These are phyloP conservation scores for Dolichoris vasculosae DNA, from an alignment of 1,140 invertebrate genomes.

Conservation along the genomic window DNA sequence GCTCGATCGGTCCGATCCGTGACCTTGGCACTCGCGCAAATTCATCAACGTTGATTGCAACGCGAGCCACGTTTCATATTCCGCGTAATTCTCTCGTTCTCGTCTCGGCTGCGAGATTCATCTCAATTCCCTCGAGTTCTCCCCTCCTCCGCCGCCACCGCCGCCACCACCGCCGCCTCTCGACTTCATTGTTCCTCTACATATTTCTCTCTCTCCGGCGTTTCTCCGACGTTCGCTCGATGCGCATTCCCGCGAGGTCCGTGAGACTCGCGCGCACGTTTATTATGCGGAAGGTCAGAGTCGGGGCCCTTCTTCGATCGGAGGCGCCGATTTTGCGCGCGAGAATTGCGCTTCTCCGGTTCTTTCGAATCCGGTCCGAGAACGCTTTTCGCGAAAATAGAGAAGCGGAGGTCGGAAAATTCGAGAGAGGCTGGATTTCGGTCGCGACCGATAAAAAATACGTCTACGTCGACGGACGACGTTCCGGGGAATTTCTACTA, in stretches of 20 bases:
- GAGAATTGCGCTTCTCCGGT: neutral
- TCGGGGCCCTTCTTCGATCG: slow-evolving; percentile 32
- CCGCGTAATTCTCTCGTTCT: slow-evolving; percentile 5
- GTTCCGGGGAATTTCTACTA: too few species aligned
- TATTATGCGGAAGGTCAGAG: slow-evolving; percentile 40
- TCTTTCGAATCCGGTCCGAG: neutral
- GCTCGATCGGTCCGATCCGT: too few species aligned
- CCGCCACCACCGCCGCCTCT: neutral
- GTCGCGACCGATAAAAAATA: too few species aligned
- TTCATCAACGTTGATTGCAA: slow-evolving; percentile 21
- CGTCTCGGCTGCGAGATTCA: neutral
- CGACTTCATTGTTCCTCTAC: slow-evolving; percentile 13
- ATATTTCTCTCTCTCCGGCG: neutral
- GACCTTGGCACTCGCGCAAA: neutral
- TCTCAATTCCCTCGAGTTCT: neutral
- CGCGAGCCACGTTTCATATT: slow-evolving; percentile 7
- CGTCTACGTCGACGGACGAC: too few species aligned
- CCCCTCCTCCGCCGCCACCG: neutral
- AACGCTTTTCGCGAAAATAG: too few species aligned
- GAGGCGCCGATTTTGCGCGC: slow-evolving; percentile 33
- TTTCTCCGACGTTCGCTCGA: neutral
- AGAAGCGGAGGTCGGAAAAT: too few species aligned
- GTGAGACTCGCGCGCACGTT: slow-evolving; percentile 24
- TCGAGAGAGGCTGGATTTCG: too few species aligned
- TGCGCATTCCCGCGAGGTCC: slow-evolving; percentile 11